Conservation (phyloP, 2,888 invertebrate genomes). For the Thalpophila matura region DNA sequence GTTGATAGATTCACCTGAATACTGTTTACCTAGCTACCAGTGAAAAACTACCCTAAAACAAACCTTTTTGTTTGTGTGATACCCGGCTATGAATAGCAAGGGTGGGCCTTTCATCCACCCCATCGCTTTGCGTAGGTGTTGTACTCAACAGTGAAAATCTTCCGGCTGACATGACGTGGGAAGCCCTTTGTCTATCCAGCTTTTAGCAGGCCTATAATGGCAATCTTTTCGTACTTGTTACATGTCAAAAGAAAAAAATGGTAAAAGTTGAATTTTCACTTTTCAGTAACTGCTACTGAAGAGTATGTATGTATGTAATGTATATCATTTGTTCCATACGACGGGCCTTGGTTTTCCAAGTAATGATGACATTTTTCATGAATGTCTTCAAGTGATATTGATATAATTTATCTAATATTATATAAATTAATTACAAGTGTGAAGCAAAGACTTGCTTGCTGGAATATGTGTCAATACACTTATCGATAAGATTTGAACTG, state of each 20-base stretch:
- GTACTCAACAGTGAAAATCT: slow-evolving; percentile 54
- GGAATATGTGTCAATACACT: slow-evolving; percentile 63
- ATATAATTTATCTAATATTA: slow-evolving; percentile 14
- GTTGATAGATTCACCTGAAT: too few relatives aligned
- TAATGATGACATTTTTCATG: slow-evolving; percentile 21
- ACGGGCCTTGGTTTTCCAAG: slow-evolving; percentile 5
- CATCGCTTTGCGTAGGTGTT: slow-evolving; percentile 54
- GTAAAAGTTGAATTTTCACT: slow-evolving; percentile 22
- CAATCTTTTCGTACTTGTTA: slow-evolving; percentile 31
- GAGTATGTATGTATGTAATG: too few relatives aligned
- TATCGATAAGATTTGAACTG: slow-evolving; percentile 63
- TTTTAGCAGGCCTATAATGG: slow-evolving; percentile 40
- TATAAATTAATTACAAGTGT: slow-evolving; percentile 22
- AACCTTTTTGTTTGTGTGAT: slow-evolving; percentile 45
- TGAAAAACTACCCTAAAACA: slow-evolving; percentile 23
- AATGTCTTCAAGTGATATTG: slow-evolving; percentile 15
- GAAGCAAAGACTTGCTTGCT: slow-evolving; percentile 30
- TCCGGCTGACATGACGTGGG: slow-evolving; percentile 35
- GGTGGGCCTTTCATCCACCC: slow-evolving; percentile 49
- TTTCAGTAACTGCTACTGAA: slow-evolving; percentile 36
- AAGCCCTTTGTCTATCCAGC: slow-evolving; percentile 47
- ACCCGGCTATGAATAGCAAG: slow-evolving; percentile 49
- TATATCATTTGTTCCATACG: slow-evolving; percentile 1
- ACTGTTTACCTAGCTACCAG: neutral
- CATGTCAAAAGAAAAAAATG: slow-evolving; percentile 15